phyloP scores from a whole-genome alignment of 2,113 vertebrate genomes.

The Rousettus leschenaultii region DNA sequence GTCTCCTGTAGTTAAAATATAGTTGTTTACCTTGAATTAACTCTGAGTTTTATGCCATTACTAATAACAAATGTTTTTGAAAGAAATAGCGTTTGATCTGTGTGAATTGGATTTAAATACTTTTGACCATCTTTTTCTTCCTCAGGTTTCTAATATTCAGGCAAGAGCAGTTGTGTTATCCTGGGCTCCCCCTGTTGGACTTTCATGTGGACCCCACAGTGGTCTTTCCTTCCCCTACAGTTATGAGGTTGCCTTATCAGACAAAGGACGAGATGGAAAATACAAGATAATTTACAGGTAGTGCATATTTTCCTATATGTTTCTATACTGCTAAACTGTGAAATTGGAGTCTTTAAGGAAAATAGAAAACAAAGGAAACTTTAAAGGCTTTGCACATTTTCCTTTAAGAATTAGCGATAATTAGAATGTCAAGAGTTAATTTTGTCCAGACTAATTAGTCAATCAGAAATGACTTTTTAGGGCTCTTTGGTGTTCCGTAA shows the following conservation, averaged over 20 bases:
- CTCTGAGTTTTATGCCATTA: neutral
- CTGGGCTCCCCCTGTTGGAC: slow-evolving; percentile 90
- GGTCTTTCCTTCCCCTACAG: slow-evolving; percentile 91
- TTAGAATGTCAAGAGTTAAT: slow-evolving; percentile 4
- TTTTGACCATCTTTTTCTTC: slow-evolving; percentile 31
- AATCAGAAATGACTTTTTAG: neutral
- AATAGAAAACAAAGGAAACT: neutral
- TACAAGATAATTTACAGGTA: slow-evolving; percentile 97
- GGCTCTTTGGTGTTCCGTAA: neutral
- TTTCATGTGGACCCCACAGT: slow-evolving; percentile 88
- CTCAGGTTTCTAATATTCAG: slow-evolving; percentile 93
- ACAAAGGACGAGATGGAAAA: slow-evolving; percentile 96
- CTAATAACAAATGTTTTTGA: neutral
- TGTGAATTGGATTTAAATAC: neutral
- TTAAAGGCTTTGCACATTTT: neutral
- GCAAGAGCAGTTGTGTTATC: slow-evolving; percentile 90
- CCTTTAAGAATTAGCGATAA: neutral
- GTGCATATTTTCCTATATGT: neutral
- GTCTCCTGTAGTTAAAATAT: neutral
- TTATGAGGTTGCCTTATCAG: slow-evolving; percentile 95
- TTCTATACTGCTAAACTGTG: neutral
- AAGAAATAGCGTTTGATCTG: neutral
- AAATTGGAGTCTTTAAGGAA: neutral
- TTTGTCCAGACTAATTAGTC: slow-evolving; percentile 22
- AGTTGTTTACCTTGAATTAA: neutral